Evolutionary conservation across 1,140 invertebrate genomes (phyloP).

Genomic region (Atta texana): DNA sequence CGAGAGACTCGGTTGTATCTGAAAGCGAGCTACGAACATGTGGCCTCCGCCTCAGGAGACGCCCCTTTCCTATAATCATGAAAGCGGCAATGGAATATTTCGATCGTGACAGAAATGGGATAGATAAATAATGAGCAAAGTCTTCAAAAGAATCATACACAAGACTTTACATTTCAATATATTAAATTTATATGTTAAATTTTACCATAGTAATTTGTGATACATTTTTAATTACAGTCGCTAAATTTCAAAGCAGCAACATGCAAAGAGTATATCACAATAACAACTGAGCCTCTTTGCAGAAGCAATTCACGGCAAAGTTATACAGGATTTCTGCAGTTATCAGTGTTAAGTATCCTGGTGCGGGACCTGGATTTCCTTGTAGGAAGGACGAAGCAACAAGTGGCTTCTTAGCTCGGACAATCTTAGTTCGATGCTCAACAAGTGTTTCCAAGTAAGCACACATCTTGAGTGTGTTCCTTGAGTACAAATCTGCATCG

Average conservation of each 20-base stretch:
- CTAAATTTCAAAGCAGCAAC: neutral
- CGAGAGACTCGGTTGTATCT: slow-evolving; percentile 80
- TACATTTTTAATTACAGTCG: neutral
- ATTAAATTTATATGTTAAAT: neutral
- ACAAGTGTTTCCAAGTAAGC: slow-evolving; percentile 82
- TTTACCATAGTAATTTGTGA: neutral
- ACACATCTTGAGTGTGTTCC: slow-evolving; percentile 52
- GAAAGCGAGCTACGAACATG: slow-evolving; percentile 82
- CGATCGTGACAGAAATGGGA: slow-evolving; percentile 37
- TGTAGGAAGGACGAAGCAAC: slow-evolving; percentile 80
- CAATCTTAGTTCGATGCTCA: slow-evolving; percentile 83
- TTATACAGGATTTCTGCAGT: slow-evolving; percentile 46
- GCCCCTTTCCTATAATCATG: slow-evolving; percentile 83
- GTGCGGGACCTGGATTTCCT: slow-evolving; percentile 73
- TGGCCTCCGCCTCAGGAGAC: slow-evolving; percentile 83
- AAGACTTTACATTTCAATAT: neutral
- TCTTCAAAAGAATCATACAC: neutral
- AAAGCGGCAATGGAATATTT: slow-evolving; percentile 71
- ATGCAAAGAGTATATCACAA: neutral
- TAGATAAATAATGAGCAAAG: slow-evolving; percentile 13
- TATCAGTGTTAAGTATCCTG: slow-evolving; percentile 68
- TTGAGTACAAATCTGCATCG: neutral
- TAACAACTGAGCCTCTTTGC: neutral
- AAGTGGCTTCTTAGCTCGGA: slow-evolving; percentile 85
- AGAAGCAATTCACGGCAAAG: neutral